Percentiles rank a stretch among this genome's conserved stretches.
Conservation (phyloP, 2,797 vertebrate genomes). For the Acanthis flammea region DNA sequence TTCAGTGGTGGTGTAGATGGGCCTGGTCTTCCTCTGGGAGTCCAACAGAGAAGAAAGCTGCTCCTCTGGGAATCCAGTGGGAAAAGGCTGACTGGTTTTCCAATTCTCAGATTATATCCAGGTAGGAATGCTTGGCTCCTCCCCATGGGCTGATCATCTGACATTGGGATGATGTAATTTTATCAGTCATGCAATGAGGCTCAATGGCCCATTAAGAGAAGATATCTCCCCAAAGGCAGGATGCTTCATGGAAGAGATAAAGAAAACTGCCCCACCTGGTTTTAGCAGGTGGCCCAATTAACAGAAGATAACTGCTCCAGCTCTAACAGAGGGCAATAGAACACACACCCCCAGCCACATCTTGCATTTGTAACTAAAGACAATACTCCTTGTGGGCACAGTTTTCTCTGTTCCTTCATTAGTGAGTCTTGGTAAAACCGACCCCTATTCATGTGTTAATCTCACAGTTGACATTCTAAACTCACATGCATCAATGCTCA, state of each 20-base stretch:
- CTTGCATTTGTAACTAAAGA: not conserved
- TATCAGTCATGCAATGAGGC: not conserved
- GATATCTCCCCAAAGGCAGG: not conserved
- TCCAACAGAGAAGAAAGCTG: too few relatives aligned
- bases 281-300: not conserved
- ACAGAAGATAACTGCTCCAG: not conserved
- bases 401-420: not conserved
- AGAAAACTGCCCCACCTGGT: not conserved
- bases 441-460: not conserved
- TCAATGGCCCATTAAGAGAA: not conserved
- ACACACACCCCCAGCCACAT: not conserved
- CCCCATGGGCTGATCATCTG: not conserved
- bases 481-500: too few relatives aligned
- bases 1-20: not conserved
- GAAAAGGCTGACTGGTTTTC: not conserved
- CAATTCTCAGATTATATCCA: not conserved
- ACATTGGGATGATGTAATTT: not conserved
- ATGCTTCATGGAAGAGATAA: not conserved
- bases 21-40: not conserved
- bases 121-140: not conserved
- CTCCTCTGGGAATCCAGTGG: not conserved
- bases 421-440: not conserved
- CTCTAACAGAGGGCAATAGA: not conserved
- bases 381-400: not conserved
- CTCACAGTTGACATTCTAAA: accelerated